phyloP scores from a whole-genome alignment of 2,113 vertebrate species.

The Stegostoma tigrinum region DNA sequence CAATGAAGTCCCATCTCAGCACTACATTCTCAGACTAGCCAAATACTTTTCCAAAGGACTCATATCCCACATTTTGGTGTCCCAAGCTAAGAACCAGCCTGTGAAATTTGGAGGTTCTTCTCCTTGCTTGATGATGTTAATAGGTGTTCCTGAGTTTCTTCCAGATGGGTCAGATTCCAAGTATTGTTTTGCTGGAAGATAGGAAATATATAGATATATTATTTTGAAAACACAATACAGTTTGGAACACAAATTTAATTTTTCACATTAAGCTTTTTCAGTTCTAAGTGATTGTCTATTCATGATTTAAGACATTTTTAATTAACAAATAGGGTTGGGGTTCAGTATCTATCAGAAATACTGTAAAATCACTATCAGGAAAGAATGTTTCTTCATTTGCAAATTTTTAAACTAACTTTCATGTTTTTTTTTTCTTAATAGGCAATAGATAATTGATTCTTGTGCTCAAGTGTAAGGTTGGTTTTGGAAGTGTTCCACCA shows the following conservation, averaged over 20 bases:
- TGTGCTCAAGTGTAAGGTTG: background rate
- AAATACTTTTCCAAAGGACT: background rate
- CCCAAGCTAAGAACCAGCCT: constrained; percentile 65
- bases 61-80: constrained; percentile 51
- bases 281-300: background rate
- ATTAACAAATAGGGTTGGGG: background rate
- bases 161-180: constrained; percentile 54
- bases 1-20: too few species aligned
- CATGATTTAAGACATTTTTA: background rate
- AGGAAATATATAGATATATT: constrained; percentile 4
- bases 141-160: constrained; percentile 42
- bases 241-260: background rate
- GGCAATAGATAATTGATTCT: background rate
- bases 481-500: background rate
- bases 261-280: background rate
- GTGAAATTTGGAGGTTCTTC: constrained; percentile 53
- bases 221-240: background rate
- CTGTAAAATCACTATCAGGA: background rate
- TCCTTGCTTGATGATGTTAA: constrained; percentile 53
- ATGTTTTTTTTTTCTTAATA: background rate
- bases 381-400: background rate
- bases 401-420: background rate
- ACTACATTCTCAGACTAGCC: background rate
- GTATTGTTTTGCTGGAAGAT: constrained; percentile 54
- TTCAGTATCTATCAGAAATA: background rate